Evolutionary conservation across 2,888 invertebrate genomes (phyloP).

Genomic region (Ormyrus labotus): DNA sequence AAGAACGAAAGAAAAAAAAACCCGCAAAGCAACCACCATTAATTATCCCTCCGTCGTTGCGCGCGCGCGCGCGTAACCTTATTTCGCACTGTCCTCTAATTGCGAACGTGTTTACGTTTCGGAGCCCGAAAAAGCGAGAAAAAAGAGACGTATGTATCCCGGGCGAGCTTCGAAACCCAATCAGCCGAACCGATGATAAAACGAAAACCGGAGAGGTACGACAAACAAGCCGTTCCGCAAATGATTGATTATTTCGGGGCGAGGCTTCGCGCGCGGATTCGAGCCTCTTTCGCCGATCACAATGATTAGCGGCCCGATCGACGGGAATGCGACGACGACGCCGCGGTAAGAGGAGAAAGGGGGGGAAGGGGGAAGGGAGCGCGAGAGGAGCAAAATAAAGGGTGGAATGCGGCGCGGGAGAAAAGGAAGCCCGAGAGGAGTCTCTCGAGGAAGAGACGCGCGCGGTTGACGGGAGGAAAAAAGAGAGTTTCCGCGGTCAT

Average conservation of each 20-base stretch:
- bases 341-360: not conserved
- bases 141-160: not conserved
- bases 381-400: constrained; percentile 16
- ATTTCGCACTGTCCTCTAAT: constrained; percentile 9
- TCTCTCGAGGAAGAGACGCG: no score
- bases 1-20: no score
- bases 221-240: constrained; percentile 7
- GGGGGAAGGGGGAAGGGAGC: not conserved
- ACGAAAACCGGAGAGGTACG: not conserved
- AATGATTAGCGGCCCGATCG: constrained; percentile 48
- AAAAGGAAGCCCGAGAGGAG: not conserved
- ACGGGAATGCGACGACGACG: constrained; percentile 16
- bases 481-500: constrained; percentile 12
- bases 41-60: constrained; percentile 10
- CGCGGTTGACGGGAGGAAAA: not conserved
- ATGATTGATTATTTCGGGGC: constrained; percentile 49
- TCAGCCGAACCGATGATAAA: constrained; percentile 28
- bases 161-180: not conserved
- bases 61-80: not conserved
- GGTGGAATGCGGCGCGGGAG: constrained; percentile 24
- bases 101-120: constrained; percentile 19
- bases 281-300: constrained; percentile 39
- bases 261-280: not conserved
- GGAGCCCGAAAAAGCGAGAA: not conserved
- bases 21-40: not conserved